Evolutionary conservation across 2,113 vertebrate genomes (phyloP), one percentile per base, ranked within the genome.

Genomic region (Tenrec ecaudatus): DNA sequence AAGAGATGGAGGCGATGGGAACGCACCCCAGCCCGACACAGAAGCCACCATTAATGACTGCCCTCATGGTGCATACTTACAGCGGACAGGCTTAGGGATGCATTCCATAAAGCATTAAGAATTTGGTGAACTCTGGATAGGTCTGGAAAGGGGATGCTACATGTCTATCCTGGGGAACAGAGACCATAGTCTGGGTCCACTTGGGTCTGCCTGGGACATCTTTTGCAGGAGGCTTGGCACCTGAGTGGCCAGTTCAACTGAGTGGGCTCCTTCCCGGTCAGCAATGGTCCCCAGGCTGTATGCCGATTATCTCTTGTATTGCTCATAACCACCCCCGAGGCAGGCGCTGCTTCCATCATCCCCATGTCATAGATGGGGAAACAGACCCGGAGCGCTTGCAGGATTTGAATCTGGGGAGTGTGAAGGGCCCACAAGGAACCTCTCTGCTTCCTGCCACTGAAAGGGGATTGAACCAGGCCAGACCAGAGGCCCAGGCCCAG

Each of bases 221-320:
- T 29, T 77, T 36, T 4, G 9, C 43, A 79, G 69, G n/a, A 36
- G 71, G 60, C 19, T 3, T 5, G 69, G 71, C 69, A 31, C 15
- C 23, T 23, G 27, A 77, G 36, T 73, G 47, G 20, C 22, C 17
- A 43, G 71, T 43, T 8, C 17, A 57, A 68, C 43, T 57, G n/a
- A 5, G 25, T 6, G 15, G 0, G 0, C 40, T 38, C 7, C 3
- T 16, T 4, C 3, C 2, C 6, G 4, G 14, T 43, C 7, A 31
- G 62, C 71, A 53, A 1, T 2, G 2, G 27, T 78, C 31, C 14
- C 0, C 68, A 19, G 0, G 19, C 29, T 71, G 38, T n/a, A 8
- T 2, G 15, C 38, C 1, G 1, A 38, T 27, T 29, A 31, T 19
- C 78, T 87, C 14, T 6, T 43, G 23, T 12, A 20, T 6, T 31